Conservation (phyloP, 2,113 vertebrate species). For the Amia ocellicauda region DNA sequence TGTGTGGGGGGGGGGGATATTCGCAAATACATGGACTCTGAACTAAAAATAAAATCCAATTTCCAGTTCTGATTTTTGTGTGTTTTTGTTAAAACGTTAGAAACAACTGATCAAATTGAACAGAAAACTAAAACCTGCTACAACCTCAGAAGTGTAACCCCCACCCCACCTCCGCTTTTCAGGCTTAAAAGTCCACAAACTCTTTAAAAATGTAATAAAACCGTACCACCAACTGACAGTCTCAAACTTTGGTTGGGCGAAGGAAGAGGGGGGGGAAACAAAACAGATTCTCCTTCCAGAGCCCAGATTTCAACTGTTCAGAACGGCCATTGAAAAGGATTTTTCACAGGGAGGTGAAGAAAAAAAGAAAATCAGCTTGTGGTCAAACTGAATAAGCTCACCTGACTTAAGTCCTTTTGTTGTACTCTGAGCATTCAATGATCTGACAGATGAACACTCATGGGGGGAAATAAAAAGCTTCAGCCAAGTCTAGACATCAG, state of each 20-base stretch:
- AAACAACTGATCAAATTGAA: slow-evolving; percentile 43
- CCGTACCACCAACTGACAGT: slow-evolving; percentile 68
- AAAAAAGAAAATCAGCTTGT: too few relatives aligned
- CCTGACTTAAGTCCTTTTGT: too few relatives aligned
- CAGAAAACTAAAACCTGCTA: slow-evolving; percentile 30
- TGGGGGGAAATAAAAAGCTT: too few relatives aligned
- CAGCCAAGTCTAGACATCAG: too few relatives aligned
- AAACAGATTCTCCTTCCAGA: slow-evolving; percentile 31
- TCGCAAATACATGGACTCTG: slow-evolving; percentile 50
- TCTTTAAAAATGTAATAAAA: slow-evolving; percentile 56
- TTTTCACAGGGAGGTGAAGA: too few relatives aligned
- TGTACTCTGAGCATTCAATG: too few relatives aligned
- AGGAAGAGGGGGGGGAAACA: slow-evolving; percentile 25
- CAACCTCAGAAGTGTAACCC: slow-evolving; percentile 27
- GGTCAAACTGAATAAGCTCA: too few relatives aligned
- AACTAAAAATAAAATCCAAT: slow-evolving; percentile 46
- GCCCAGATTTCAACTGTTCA: too few relatives aligned
- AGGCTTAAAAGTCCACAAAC: slow-evolving; percentile 50
- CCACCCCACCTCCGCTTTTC: slow-evolving; percentile 39
- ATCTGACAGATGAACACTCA: too few relatives aligned
- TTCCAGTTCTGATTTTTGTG: slow-evolving; percentile 43
- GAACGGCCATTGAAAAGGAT: too few relatives aligned
- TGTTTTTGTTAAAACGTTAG: slow-evolving; percentile 48
- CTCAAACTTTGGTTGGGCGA: slow-evolving; percentile 66
- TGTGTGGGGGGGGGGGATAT: slow-evolving; percentile 47